These are phyloP conservation scores for Caenorhabditis remanei DNA, from an alignment of 1,140 invertebrate genomes.

Conservation along the genomic window DNA sequence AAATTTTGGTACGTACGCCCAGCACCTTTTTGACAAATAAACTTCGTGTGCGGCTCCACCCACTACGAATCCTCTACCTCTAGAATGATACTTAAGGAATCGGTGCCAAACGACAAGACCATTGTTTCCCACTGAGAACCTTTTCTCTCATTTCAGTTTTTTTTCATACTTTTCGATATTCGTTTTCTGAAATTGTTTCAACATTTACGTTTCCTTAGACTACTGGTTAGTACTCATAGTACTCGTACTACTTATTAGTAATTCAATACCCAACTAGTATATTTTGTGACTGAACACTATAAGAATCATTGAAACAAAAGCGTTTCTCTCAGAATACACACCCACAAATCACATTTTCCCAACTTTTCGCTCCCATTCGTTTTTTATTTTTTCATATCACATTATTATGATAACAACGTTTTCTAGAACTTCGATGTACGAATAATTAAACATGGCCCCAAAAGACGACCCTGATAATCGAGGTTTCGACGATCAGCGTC, in stretches of 20 bases:
- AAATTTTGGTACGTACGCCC: slow-evolving; percentile 39
- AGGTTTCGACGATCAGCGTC: slow-evolving; percentile 53
- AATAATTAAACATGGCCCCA: slow-evolving; percentile 50
- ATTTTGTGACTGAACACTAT: background rate
- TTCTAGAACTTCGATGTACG: slow-evolving; percentile 34
- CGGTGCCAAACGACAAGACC: slow-evolving; percentile 20
- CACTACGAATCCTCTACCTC: slow-evolving; percentile 17
- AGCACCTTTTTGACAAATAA: slow-evolving; percentile 47
- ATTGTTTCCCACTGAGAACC: background rate
- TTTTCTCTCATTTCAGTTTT: background rate
- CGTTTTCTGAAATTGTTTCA: background rate
- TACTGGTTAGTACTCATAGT: too few species aligned
- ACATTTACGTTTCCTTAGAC: background rate
- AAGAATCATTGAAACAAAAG: background rate
- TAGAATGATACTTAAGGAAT: slow-evolving; percentile 44
- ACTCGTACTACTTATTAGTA: background rate
- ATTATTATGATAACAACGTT: background rate
- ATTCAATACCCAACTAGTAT: background rate
- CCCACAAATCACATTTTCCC: too few species aligned
- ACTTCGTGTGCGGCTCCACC: slow-evolving; percentile 8
- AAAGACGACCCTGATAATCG: slow-evolving; percentile 46
- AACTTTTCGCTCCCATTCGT: too few species aligned
- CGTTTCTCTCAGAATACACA: too few species aligned
- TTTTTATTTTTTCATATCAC: background rate
- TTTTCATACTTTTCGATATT: background rate